Base-by-base conservation (phyloP, 2,113 vertebrate species). In the Anoplopoma fimbria region DNA sequence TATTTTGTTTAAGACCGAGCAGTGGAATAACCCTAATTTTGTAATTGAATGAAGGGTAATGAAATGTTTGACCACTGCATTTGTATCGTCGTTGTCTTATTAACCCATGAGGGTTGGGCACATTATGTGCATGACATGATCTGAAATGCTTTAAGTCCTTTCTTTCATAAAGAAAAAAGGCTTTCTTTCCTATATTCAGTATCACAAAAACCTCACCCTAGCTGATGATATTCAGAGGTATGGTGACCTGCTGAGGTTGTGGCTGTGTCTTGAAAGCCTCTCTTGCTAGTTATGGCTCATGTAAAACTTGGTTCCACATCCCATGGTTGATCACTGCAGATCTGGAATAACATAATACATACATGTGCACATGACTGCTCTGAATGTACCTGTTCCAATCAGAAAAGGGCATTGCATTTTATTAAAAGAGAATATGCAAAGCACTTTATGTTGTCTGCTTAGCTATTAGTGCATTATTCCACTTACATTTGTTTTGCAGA, bases 401-500 rank as follows among this genome's bases (percentile, higher is more conserved):
- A 57, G n/a, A 58, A 58, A 13, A 57, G 10, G 25, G 25, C 53
- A 57, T 27, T 10, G 10, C 12, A 27, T 57, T 57, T 25, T 13
- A 25, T 57, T 4, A 57, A 14, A 58, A 58, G 53, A 57, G n/a
- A 27, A 58, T 57, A 27, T 15, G 5, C 25, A 29, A 58, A 58
- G 25, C 25, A 58, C 27, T 12, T 21, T 8, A 6, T 4, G 23
- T 33, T 51, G 13, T 42, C 36, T 80, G 47, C 42, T 9, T 12
- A 40, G 17, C 27, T 23, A 27, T 33, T 34, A 27, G 72, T 53
- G 23, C 31, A 51, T 47, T 6, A 36, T 72, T 42, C 75, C 58
- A 67, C 2, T 6, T 47, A 23, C 27, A 51, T 75, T 10, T 60
- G 29, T 70, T 29, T 29, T 83, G 68, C 57, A 78, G 69, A 68